Conservation (phyloP, 2,888 invertebrate species). For the Nezara viridula region DNA sequence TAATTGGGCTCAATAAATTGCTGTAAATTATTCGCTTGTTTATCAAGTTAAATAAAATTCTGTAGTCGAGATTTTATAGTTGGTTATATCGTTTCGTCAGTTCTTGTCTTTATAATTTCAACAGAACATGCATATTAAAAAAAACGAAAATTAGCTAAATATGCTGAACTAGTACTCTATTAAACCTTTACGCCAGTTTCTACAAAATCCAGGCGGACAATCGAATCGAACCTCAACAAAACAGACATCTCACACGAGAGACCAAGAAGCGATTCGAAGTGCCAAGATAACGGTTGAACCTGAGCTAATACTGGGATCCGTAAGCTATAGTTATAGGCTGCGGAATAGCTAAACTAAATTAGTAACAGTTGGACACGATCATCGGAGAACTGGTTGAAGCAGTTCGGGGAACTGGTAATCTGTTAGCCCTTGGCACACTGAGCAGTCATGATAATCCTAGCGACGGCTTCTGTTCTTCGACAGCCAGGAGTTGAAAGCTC, state of each 20-base stretch:
- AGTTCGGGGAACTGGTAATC: constrained; percentile 11
- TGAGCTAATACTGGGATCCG: background rate
- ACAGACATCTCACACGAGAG: background rate
- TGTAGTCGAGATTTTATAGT: too few relatives aligned
- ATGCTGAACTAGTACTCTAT: too few relatives aligned
- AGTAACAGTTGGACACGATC: constrained; percentile 8
- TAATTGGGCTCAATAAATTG: too few relatives aligned
- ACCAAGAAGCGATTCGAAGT: background rate
- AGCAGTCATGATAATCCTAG: background rate
- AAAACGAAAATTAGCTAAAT: too few relatives aligned
- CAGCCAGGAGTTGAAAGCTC: background rate
- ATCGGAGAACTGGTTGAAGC: constrained; percentile 10
- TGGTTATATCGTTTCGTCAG: too few relatives aligned
- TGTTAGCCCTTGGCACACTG: constrained; percentile 7
- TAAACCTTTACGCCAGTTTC: too few relatives aligned
- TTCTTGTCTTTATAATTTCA: too few relatives aligned
- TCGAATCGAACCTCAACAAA: too few relatives aligned
- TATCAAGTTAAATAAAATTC: too few relatives aligned
- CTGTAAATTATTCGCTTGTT: too few relatives aligned
- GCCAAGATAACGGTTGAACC: background rate
- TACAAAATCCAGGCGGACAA: too few relatives aligned
- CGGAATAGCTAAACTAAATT: constrained; percentile 12
- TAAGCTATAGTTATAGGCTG: background rate
- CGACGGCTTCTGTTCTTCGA: background rate
- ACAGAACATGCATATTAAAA: too few relatives aligned